Evolutionary conservation across 1,140 invertebrate genomes (phyloP).

Genomic region (Lepidurus packardi): DNA sequence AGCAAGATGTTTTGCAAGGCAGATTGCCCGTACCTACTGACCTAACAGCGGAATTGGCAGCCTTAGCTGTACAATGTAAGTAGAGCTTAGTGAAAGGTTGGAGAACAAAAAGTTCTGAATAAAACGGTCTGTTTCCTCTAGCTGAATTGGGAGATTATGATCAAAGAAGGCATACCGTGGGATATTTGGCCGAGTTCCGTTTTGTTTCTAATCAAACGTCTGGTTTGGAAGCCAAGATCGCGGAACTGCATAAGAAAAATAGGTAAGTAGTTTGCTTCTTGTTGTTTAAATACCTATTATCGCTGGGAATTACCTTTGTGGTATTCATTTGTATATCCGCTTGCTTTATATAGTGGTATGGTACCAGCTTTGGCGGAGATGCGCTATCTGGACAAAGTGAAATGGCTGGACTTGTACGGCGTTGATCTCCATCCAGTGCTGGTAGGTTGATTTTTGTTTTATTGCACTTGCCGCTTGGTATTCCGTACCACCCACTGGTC

Average conservation of each 20-base stretch:
- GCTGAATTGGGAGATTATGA: constrained; percentile 98
- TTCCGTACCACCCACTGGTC: constrained; percentile 21
- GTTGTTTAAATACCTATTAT: not conserved
- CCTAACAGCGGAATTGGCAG: constrained; percentile 82
- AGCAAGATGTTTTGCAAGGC: constrained; percentile 88
- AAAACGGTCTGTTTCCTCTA: constrained; percentile 48
- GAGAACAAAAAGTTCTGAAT: constrained; percentile 38
- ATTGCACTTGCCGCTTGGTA: constrained; percentile 8
- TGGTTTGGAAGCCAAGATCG: constrained; percentile 79
- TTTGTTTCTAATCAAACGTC: constrained; percentile 89
- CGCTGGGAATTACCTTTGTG: not conserved
- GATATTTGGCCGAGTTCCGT: constrained; percentile 94
- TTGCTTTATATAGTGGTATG: constrained; percentile 55
- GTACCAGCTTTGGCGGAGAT: constrained; percentile 64
- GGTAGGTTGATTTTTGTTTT: constrained; percentile 48
- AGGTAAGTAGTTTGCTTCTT: constrained; percentile 55
- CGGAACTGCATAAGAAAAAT: constrained; percentile 80
- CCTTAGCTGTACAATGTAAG: constrained; percentile 94
- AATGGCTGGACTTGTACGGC: constrained; percentile 77
- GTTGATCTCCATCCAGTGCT: constrained; percentile 72
- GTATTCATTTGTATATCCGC: constrained; percentile 29
- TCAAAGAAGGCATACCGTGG: constrained; percentile 73
- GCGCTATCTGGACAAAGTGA: constrained; percentile 70
- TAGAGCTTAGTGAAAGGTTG: constrained; percentile 45
- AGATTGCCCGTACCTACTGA: constrained; percentile 80